phyloP scores from a whole-genome alignment of 2,797 vertebrate genomes.

The Ptychadena robeensis region DNA sequence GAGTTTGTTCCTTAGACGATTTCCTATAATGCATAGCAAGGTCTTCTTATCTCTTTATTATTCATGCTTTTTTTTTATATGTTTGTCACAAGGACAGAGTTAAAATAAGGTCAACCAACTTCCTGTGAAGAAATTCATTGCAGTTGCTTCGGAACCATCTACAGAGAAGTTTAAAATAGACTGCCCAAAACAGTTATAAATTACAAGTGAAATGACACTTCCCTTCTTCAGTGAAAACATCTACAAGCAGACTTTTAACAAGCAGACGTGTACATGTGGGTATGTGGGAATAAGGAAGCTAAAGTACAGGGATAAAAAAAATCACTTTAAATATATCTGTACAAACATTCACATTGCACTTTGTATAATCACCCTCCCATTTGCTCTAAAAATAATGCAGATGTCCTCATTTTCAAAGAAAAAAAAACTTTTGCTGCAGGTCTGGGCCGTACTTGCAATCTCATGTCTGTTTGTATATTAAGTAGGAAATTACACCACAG shows the following conservation, averaged over 20 bases:
- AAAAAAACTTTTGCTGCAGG: conserved; percentile 20
- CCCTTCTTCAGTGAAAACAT: conserved; percentile 1
- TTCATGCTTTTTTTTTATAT: neutral
- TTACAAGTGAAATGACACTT: conserved; percentile 43
- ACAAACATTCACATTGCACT: conserved; percentile 25
- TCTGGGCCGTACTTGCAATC: conserved; percentile 24
- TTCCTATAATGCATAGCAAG: neutral
- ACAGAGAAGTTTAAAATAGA: conserved; percentile 35
- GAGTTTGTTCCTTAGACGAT: no score
- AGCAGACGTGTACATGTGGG: conserved; percentile 8
- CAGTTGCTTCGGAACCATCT: conserved; percentile 2
- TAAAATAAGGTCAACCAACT: neutral
- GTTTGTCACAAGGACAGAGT: neutral
- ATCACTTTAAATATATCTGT: conserved; percentile 39
- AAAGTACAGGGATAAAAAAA: conserved; percentile 27
- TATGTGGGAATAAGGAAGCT: conserved; percentile 36
- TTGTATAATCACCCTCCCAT: conserved; percentile 10
- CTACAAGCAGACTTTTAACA: conserved; percentile 21
- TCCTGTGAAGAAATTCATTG: neutral
- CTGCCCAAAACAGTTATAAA: conserved; percentile 24
- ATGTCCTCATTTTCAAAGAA: conserved; percentile 37
- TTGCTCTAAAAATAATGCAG: conserved; percentile 38
- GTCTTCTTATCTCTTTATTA: neutral
- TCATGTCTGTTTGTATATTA: conserved; percentile 29
- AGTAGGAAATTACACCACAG: conserved; percentile 10